Evolutionary conservation across 2,888 invertebrate genomes (phyloP), one percentile per base, ranked within the genome.

Genomic region (Lycia hirtaria): DNA sequence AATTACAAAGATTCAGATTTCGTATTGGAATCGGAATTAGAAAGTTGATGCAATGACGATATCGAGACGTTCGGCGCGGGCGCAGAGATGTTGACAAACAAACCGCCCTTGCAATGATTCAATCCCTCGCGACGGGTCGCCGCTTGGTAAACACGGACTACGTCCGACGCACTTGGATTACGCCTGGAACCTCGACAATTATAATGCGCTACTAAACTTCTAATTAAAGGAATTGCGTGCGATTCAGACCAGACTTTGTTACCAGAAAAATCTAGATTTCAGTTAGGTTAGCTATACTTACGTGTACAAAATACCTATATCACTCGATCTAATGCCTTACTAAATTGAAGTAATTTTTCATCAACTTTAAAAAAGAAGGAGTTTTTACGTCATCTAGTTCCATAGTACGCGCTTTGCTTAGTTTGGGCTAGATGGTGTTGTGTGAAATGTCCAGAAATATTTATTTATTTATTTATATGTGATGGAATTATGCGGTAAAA

Each of bases 51-150:
- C 37, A 62, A 68, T 55, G 57, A 60, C 64, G 48, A 33, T 64
- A 26, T 28, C 55, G 58, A 55, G 59, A n/a, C n/a, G n/a, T 30
- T 28, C 55, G 58, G 56, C 59, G n/a, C n/a, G n/a, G 58, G 59
- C 45, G 55, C 61, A 32, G 19, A 17, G 10, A 54, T 63, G 62
- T 65, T 65, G 61, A 65, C 54, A 64, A 64, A 62, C 59, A 60
- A 50, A 28, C 32, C 4, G 15, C 43, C 33, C 33, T 54, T 55
- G 58, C 43, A 35, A 62, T 57, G 61, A 62, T 54, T 60, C 54
- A 62, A 64, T 59, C 47, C 41, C 20, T 20, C 47, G 56, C 37
- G 45, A 19, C 17, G 51, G 33, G 35, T 48, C 48, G 30, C 61
- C 62, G 32, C 47, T 59, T 49, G 49, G 49, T 54, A 62, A 64